Evolutionary conservation across 2,113 vertebrate genomes (phyloP).

Genomic region (Agapornis roseicollis): DNA sequence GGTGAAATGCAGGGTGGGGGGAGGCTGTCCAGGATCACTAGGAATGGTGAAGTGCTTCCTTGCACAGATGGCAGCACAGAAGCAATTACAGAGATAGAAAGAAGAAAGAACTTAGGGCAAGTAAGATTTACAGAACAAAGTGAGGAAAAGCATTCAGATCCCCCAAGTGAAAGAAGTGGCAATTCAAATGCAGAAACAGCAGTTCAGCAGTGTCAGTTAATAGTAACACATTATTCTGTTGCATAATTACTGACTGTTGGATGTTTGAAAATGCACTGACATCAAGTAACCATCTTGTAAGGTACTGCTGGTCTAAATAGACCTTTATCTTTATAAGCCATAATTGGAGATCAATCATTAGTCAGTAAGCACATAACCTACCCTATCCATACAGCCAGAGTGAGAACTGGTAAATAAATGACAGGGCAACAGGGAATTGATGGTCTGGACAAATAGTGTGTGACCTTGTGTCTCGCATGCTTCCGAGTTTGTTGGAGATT

Average conservation of each 20-base stretch:
- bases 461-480: neutral
- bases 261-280: neutral
- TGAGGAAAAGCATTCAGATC: neutral
- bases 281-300: neutral
- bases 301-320: neutral
- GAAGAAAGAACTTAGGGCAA: neutral
- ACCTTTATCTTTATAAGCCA: neutral
- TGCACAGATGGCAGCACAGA: neutral
- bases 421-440: neutral
- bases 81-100: neutral
- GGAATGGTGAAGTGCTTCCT: neutral
- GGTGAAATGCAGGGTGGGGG: neutral
- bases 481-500: neutral
- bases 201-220: neutral
- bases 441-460: neutral
- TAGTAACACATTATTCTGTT: neutral
- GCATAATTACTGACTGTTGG: neutral
- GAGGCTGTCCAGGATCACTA: neutral
- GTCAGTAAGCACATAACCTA: neutral
- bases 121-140: neutral
- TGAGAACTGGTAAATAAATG: neutral
- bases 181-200: neutral
- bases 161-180: neutral
- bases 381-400: neutral
- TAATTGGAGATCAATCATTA: neutral